Evolutionary conservation across 2,888 invertebrate genomes (phyloP), one percentile per base, ranked within the genome.

Genomic region (Brachylomia viminalis): DNA sequence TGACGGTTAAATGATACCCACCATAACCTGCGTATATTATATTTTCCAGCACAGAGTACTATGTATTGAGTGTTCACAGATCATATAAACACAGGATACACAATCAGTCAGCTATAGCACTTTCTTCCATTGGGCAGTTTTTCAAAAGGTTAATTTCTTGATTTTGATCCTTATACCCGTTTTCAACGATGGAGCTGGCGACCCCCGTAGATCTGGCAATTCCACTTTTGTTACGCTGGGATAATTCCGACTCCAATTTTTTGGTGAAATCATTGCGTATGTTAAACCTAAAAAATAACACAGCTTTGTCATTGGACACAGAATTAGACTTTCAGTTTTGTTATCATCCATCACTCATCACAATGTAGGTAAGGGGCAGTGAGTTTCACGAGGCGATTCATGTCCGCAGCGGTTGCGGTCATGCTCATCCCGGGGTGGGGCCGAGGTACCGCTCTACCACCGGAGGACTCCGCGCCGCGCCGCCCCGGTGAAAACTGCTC

Each of bases 221-320:
- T 20, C 20, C 54, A 61, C 59, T 52, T 56, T 20, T 27, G 1
- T 10, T 15, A 17, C 20, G n/a, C 17, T 33, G 42, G 8, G 72
- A 62, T 15, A 23, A 38, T 8, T 71, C 23, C 0, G 3, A 4
- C 7, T 77, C 64, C 38, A 49, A 20, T 1, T 30, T 65, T n/a
- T 38, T 58, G 11, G 23, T n/a, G 10, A n/a, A 61, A 4, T 45
- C 23, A 15, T 49, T 45, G 7, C 4, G 33, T 72, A 73, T 83
- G 30, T 79, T 42, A 38, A 72, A 72, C 66, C 81, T 81, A 4
- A 65, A 82, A 68, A 27, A 59, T 38, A n/a, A 38, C 20, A 77
- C n/a, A n/a, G 10, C 15, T 47, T 15, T 23, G 20, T 71, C 38
- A 71, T 27, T 42, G 10, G 17, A 68, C 5, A 70, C 30, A 68